These are phyloP conservation scores for Triplophysa tibetana DNA, from an alignment of 2,113 vertebrate species.

Conservation along the genomic window DNA sequence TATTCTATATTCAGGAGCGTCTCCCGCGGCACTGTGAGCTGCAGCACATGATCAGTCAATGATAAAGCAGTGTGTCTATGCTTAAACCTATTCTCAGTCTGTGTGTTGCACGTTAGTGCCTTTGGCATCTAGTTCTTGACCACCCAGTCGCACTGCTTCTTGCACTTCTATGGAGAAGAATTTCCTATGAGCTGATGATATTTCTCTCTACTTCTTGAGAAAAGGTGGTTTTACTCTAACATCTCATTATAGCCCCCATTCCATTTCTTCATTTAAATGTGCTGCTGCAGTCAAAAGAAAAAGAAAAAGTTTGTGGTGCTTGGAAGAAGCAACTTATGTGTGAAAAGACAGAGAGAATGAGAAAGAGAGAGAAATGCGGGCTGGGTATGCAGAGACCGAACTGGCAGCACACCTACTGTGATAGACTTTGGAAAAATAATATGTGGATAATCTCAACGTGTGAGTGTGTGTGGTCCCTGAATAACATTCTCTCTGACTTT, in stretches of 20 bases:
- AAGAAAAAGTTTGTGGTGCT: conserved; percentile 21
- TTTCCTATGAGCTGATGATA: conserved; percentile 66
- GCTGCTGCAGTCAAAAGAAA: conserved; percentile 1
- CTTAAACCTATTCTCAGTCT: neutral
- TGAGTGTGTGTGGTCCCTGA: conserved; percentile 40
- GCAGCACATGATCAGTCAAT: conserved; percentile 76
- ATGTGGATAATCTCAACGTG: conserved; percentile 26
- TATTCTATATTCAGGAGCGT: conserved; percentile 97
- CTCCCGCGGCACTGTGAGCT: conserved; percentile 84
- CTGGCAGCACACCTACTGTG: conserved; percentile 37
- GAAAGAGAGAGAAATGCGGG: conserved; percentile 5
- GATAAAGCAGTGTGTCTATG: conserved; percentile 73
- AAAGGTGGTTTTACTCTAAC: conserved; percentile 31
- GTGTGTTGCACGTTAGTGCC: conserved; percentile 52
- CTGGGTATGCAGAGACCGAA: conserved; percentile 31
- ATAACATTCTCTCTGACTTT: conserved; percentile 15
- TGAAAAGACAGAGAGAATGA: neutral
- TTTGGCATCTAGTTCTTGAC: conserved; percentile 87
- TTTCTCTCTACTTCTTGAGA: conserved; percentile 20
- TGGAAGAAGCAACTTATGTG: conserved; percentile 38
- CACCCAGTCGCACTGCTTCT: conserved; percentile 82
- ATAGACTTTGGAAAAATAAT: conserved; percentile 38
- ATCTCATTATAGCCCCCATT: conserved; percentile 2
- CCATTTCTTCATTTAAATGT: conserved; percentile 13
- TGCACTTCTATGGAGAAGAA: conserved; percentile 73